These are phyloP conservation scores for Drosophila quadrilineata DNA, from an alignment of 1,140 invertebrate species.

Conservation along the genomic window DNA sequence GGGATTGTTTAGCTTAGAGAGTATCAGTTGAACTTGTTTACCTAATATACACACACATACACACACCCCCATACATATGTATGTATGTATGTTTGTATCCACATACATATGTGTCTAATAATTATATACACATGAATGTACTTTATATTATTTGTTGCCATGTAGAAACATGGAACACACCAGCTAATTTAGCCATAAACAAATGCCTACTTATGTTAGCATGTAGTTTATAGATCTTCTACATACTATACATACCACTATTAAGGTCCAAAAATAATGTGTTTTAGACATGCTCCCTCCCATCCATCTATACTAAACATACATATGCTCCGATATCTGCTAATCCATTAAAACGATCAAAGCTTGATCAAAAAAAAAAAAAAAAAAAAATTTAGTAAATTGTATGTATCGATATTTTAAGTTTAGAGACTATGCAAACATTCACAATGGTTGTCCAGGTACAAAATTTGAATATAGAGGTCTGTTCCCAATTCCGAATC, in stretches of 20 bases:
- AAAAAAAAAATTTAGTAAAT: no score
- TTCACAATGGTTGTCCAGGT: no score
- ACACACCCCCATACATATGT: background rate
- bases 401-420: no score
- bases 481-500: no score
- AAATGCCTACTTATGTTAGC: constrained; percentile 20
- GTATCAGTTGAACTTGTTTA: constrained; percentile 24
- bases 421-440: no score
- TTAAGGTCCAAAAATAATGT: background rate
- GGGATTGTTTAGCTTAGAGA: constrained; percentile 28
- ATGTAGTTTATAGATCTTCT: constrained; percentile 14
- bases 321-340: no score
- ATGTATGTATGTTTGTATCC: constrained; percentile 3
- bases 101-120: no score
- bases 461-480: no score
- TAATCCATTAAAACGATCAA: no score
- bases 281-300: no score
- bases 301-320: no score
- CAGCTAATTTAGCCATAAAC: constrained; percentile 28
- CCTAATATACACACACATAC: constrained; percentile 5
- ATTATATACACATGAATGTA: background rate
- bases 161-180: constrained; percentile 15
- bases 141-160: constrained; percentile 2
- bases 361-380: no score
- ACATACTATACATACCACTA: background rate